phyloP scores from a whole-genome alignment of 2,113 vertebrate genomes.

The Coracopsis vasa region DNA sequence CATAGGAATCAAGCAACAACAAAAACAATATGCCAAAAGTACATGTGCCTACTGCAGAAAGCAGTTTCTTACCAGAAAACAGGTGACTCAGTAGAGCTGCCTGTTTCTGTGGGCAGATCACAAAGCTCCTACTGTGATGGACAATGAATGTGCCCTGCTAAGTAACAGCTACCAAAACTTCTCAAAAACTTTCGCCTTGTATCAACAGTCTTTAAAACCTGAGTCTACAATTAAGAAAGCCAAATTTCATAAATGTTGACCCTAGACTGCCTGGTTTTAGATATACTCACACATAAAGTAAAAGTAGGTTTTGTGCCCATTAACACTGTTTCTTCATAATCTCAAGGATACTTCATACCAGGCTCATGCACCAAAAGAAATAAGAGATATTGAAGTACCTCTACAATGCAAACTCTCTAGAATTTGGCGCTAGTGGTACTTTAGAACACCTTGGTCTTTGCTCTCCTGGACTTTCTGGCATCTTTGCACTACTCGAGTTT shows the following conservation, averaged over 20 bases:
- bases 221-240: background rate
- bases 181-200: background rate
- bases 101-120: background rate
- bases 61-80: background rate
- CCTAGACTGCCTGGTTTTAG: background rate
- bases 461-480: background rate
- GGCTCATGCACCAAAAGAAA: background rate
- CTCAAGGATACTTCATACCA: background rate
- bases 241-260: background rate
- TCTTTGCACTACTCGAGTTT: background rate
- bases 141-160: background rate
- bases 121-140: background rate
- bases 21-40: background rate
- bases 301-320: background rate
- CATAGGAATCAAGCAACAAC: background rate
- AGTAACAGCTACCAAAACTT: background rate
- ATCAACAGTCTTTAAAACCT: background rate
- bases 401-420: background rate
- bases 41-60: background rate
- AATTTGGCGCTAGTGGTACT: background rate
- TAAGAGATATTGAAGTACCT: background rate
- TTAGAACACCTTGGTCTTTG: background rate
- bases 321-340: background rate
- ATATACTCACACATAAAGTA: background rate
- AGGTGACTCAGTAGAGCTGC: background rate